A percentile compares a stretch with the other conserved stretches of the same genome.
Conservation (phyloP, 2,888 invertebrate species). For the Nephrocerus scutellatus region DNA sequence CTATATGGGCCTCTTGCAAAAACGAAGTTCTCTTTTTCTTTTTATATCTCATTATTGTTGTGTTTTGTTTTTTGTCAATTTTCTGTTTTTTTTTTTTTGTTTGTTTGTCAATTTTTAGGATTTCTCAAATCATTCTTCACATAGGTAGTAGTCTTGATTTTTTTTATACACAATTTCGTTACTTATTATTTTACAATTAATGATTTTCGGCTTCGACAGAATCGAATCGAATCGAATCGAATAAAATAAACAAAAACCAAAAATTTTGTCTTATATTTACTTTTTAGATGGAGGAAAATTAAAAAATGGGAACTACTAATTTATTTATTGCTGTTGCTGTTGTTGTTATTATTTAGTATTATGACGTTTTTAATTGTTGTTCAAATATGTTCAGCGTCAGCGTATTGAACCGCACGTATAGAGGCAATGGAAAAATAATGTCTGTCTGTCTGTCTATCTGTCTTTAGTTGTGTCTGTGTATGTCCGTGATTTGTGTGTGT, state of each 20-base stretch:
- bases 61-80: conserved; percentile 20
- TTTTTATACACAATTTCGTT: conserved; percentile 36
- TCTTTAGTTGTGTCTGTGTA: neutral
- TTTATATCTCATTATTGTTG: conserved; percentile 19
- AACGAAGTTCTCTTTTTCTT: conserved; percentile 47
- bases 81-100: conserved; percentile 16
- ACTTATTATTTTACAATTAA: conserved; percentile 26
- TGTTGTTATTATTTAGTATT: conserved; percentile 17
- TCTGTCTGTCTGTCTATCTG: neutral
- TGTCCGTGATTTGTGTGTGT: conserved; percentile 4
- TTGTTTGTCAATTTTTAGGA: conserved; percentile 17
- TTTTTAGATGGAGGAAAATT: conserved; percentile 12
- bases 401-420: conserved; percentile 18
- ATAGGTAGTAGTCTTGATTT: conserved; percentile 23
- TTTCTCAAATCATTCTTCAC: conserved; percentile 20
- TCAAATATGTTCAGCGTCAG: neutral
- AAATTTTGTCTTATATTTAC: conserved; percentile 25
- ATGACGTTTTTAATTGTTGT: conserved; percentile 16
- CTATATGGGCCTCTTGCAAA: conserved; percentile 52
- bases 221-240: no score
- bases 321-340: conserved; percentile 9
- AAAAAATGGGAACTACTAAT: conserved; percentile 16
- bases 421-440: conserved; percentile 15
- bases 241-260: conserved; percentile 25
- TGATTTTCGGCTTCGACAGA: conserved; percentile 24